Evolutionary conservation across 1,140 invertebrate species (phyloP), one percentile per base, ranked within the genome.

Genomic region (Glossosoma conforme): DNA sequence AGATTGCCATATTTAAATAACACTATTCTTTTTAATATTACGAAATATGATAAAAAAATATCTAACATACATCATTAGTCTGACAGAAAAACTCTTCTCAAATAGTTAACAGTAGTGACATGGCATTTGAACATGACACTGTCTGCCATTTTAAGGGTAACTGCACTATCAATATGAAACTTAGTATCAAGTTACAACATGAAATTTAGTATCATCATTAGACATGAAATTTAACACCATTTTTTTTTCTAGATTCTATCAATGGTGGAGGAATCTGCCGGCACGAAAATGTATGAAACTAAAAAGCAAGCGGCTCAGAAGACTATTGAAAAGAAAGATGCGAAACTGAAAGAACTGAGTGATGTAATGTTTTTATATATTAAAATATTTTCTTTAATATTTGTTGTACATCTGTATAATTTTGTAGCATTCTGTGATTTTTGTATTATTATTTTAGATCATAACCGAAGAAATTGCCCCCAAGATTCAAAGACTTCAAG

Each of bases 251-350:
- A 82, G 86, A 97, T 98, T 66, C 75, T 99, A 22, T 91, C 91
- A 0, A 98, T 99, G 94, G 87, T 99, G 48, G 97, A 99, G 75
- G 97, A 99, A 77, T 95, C 97, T 18, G 94, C 95, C 1, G 97
- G 97, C n/a, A 98, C 97, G 1, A 86, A 88, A 62, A 87, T 97
- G 82, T 99, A 98, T 72, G 95, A 99, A 70, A 80, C 81, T 1
- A 99, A 99, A 66, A 95, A 93, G 62, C 86, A 92, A 60, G 79
- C 78, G 22, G 87, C 93, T 0, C 78, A 91, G 52, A 91, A 85
- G 64, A 89, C 86, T 0, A 93, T 99, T 52, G 88, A 91, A 54
- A 95, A 94, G 62, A 99, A 99, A 72, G 91, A 99, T 72, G 81
- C 79, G 2, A 95, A 93, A 72, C 72, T 99, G 0, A 76, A 81